A percentile compares a stretch with the other conserved stretches of the same genome.
phyloP scores from a whole-genome alignment of 2,113 vertebrate species.

The Oryzias melastigma region DNA sequence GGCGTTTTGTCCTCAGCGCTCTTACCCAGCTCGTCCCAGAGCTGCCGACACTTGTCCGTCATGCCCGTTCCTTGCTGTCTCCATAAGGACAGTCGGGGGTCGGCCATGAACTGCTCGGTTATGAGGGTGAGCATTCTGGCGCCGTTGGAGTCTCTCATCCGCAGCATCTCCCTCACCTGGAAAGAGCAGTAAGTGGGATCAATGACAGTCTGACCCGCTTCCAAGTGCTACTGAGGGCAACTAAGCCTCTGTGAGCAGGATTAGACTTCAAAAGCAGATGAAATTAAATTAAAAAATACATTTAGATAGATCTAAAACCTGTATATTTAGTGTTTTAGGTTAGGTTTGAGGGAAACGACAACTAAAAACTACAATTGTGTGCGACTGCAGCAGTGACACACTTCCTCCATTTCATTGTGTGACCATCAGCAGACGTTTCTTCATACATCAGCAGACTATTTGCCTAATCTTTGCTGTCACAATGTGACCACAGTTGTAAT shows the following conservation, averaged over 20 bases:
- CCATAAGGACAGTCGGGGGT: slow-evolving; percentile 95
- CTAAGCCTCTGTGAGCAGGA: no score
- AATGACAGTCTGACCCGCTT: background rate
- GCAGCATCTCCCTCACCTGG: slow-evolving; percentile 97
- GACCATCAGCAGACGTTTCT: background rate
- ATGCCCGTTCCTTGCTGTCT: slow-evolving; percentile 97
- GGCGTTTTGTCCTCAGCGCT: background rate
- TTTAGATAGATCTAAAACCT: no score
- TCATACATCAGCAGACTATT: background rate
- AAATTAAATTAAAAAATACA: no score
- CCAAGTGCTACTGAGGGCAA: no score
- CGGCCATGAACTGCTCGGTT: slow-evolving; percentile 98
- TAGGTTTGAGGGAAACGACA: background rate
- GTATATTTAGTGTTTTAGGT: no score
- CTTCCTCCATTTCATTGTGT: background rate
- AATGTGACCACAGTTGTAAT: background rate
- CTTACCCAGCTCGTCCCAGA: slow-evolving; percentile 95
- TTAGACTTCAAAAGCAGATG: no score
- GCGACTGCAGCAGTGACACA: background rate
- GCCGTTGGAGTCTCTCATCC: slow-evolving; percentile 97
- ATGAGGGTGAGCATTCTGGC: slow-evolving; percentile 97
- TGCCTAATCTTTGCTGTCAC: background rate
- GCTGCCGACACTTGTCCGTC: slow-evolving; percentile 97
- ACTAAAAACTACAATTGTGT: background rate
- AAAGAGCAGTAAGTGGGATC: slow-evolving; percentile 19